phyloP scores from a whole-genome alignment of 2,797 vertebrate genomes.

The Gobionotothen gibberifrons region DNA sequence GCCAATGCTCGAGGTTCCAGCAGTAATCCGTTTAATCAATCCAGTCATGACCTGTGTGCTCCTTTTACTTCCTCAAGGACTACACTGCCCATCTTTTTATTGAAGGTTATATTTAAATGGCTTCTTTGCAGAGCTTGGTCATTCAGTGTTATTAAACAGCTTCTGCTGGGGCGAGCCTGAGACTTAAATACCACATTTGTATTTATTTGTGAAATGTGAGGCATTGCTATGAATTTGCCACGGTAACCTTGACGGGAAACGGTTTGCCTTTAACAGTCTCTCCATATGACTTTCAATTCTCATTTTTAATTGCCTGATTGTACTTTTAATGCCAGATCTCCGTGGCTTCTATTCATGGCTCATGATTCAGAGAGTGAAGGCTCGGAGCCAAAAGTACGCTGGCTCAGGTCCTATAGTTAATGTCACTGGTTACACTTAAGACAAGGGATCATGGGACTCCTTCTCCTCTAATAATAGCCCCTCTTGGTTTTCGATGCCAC shows the following conservation, averaged over 20 bases:
- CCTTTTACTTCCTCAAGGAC: conserved; percentile 11
- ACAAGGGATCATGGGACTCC: conserved; percentile 30
- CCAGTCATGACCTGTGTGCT: conserved; percentile 34
- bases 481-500: conserved; percentile 14
- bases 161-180: background rate
- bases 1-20: conserved; percentile 19
- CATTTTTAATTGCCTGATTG: conserved; percentile 12
- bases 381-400: conserved; percentile 17
- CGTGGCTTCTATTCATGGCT: conserved; percentile 41
- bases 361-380: conserved; percentile 18
- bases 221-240: background rate
- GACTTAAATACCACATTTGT: background rate
- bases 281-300: background rate
- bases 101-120: conserved; percentile 5
- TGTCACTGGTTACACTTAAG: conserved; percentile 35
- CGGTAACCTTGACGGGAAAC: background rate
- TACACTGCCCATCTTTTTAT: background rate
- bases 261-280: background rate
- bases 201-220: background rate
- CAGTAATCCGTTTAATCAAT: conserved; percentile 40
- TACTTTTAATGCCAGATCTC: conserved; percentile 4
- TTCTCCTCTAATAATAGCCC: conserved; percentile 45
- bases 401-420: conserved; percentile 34
- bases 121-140: background rate
- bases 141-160: conserved; percentile 3